Evolutionary conservation across 2,113 vertebrate species (phyloP), one percentile per base, ranked within the genome.

Genomic region (Paraplagusia blochii): DNA sequence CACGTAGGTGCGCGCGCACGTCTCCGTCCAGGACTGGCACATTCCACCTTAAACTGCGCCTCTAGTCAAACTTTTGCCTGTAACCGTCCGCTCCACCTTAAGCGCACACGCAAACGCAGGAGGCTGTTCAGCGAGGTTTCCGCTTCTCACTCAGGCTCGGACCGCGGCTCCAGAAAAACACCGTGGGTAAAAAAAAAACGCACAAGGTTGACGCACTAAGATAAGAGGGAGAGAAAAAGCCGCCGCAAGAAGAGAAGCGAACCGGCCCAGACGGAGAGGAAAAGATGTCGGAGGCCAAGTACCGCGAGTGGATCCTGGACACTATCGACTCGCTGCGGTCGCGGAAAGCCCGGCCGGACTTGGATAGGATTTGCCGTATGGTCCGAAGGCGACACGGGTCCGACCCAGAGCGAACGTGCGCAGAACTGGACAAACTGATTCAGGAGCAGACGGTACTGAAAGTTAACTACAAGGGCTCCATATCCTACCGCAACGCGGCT

Each of bases 381-480:
- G 93, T 95, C 83, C 91, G 93, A 83, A 90, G 94, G 76, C 88
- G 93, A 73, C 93, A 95, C 90, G 94, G 94, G 76, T 92, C 91
- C 78, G 93, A 94, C 76, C 92, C 92, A 11, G 92, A 94, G 76
- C 92, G 92, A 86, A 94, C 94, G 88, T 91, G 93, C 79, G 88
- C 89, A 18, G 93, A 95, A 90, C 92, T 95, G 68, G 93, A 94
- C 72, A 93, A 92, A 88, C 93, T 95, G 85, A 94, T 95, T 58
- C 91, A 92, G 76, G 91, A 94, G 66, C 93, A 93, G 69, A 91
- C 92, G 82, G 93, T 95, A 79, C 83, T 95, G 9, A 93, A 93
- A 90, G 94, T 95, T 85, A 93, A 92, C 90, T 95, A 95, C 90
- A 95, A 95, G 86, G 93, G 94, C 79, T 94, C 93, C 15, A 92